Percentiles rank a stretch among this genome's conserved stretches.
Conservation (phyloP, 2,797 vertebrate genomes). For the Acanthurus tractus region DNA sequence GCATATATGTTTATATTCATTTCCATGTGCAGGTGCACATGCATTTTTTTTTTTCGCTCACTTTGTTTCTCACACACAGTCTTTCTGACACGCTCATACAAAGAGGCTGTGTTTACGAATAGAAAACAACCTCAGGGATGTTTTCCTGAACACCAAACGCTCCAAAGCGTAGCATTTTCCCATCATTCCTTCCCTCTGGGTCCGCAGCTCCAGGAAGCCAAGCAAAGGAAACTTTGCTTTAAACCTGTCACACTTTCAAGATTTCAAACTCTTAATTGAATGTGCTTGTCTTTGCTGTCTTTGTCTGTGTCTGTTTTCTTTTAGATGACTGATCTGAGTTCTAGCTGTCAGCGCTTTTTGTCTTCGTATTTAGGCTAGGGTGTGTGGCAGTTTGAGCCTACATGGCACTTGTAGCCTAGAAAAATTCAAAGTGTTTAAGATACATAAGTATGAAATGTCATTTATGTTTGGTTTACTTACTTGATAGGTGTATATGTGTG, state of each 20-base stretch:
- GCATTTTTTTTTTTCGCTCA: conserved; percentile 18
- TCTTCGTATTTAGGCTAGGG: background rate
- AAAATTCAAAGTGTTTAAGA: conserved; percentile 8
- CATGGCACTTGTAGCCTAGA: background rate
- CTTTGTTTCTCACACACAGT: conserved; percentile 13
- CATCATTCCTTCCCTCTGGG: conserved; percentile 48
- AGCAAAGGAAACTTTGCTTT: conserved; percentile 49
- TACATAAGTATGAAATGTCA: conserved; percentile 1
- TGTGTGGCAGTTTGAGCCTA: conserved; percentile 9
- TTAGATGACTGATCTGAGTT: conserved; percentile 29
- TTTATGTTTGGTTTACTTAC: background rate
- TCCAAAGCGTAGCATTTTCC: conserved; percentile 31
- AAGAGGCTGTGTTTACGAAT: conserved; percentile 51
- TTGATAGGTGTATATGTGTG: background rate
- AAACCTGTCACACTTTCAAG: conserved; percentile 49
- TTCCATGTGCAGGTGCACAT: background rate
- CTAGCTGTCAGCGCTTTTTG: conserved; percentile 22
- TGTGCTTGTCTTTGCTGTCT: conserved; percentile 20
- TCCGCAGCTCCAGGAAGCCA: conserved; percentile 45
- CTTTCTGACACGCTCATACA: conserved; percentile 43
- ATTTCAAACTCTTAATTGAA: conserved; percentile 54
- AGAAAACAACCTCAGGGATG: conserved; percentile 65
- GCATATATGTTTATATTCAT: background rate
- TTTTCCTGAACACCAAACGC: conserved; percentile 56
- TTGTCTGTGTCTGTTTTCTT: conserved; percentile 22